Conservation (phyloP, 2,888 invertebrate species). For the Volucella bombylans region DNA sequence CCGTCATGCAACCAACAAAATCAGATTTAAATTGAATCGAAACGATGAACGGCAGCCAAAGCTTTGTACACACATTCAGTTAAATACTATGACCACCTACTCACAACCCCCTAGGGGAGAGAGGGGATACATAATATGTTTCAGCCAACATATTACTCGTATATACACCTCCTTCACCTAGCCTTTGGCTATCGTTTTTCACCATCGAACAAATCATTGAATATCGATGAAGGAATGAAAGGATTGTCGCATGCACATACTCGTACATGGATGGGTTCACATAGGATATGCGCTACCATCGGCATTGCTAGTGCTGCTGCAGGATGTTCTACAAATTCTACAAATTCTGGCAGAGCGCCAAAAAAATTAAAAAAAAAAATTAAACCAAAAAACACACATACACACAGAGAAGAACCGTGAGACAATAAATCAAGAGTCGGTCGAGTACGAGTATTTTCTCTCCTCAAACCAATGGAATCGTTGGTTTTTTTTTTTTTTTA, state of each 20-base stretch:
- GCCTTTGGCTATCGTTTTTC: slow-evolving; percentile 72
- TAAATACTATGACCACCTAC: slow-evolving; percentile 31
- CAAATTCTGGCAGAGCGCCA: slow-evolving; percentile 71
- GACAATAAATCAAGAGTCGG: slow-evolving; percentile 70
- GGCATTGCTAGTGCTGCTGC: slow-evolving; percentile 50
- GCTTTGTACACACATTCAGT: slow-evolving; percentile 49
- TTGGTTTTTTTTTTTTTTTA: background rate
- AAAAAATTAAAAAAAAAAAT: slow-evolving; percentile 19
- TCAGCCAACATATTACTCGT: background rate
- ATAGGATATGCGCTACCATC: slow-evolving; percentile 42
- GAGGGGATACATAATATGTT: no score
- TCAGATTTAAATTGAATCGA: slow-evolving; percentile 69
- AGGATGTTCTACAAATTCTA: slow-evolving; percentile 71
- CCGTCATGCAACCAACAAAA: slow-evolving; percentile 30
- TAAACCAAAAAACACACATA: background rate
- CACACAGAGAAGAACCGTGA: slow-evolving; percentile 16
- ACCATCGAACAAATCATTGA: slow-evolving; percentile 72
- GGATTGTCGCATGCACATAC: slow-evolving; percentile 59
- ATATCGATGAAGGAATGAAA: slow-evolving; percentile 72
- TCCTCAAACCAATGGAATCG: slow-evolving; percentile 17
- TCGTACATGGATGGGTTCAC: slow-evolving; percentile 30
- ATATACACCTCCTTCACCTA: slow-evolving; percentile 35
- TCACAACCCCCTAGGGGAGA: no score
- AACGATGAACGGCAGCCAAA: slow-evolving; percentile 64
- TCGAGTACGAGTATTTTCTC: slow-evolving; percentile 22